Percentiles rank a stretch among this genome's conserved stretches.
Evolutionary conservation across 2,888 invertebrate species (phyloP).

Genomic region (Oasisia sp.): DNA sequence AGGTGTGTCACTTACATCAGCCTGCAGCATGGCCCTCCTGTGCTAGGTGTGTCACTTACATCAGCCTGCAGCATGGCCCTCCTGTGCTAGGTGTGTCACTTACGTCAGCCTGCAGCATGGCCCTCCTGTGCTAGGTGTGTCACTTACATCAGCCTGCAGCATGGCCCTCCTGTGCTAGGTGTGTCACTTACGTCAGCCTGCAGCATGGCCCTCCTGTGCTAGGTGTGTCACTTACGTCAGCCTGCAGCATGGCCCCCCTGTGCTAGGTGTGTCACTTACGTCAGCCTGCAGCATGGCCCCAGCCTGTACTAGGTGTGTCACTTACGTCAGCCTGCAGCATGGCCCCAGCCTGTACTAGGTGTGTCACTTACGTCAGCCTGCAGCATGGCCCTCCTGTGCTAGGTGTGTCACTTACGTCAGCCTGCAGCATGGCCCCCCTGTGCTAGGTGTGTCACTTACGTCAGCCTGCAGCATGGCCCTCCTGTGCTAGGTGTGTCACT

Average conservation of each 20-base stretch:
- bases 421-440: slow-evolving; percentile 86
- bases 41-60: slow-evolving; percentile 71
- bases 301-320: slow-evolving; percentile 74
- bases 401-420: slow-evolving; percentile 37
- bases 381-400: slow-evolving; percentile 94
- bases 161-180: slow-evolving; percentile 92
- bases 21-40: slow-evolving; percentile 86
- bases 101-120: slow-evolving; percentile 72
- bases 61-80: slow-evolving; percentile 79
- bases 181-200: slow-evolving; percentile 39
- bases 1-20: slow-evolving; percentile 37
- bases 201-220: slow-evolving; percentile 94
- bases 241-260: slow-evolving; percentile 86
- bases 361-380: slow-evolving; percentile 39
- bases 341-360: slow-evolving; percentile 84
- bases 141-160: slow-evolving; percentile 60
- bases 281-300: slow-evolving; percentile 79
- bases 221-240: slow-evolving; percentile 37
- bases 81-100: slow-evolving; percentile 77
- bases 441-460: slow-evolving; percentile 71
- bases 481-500: slow-evolving; percentile 77
- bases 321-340: slow-evolving; percentile 70
- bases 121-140: slow-evolving; percentile 84
- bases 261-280: slow-evolving; percentile 71
- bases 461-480: slow-evolving; percentile 79